Percentiles rank a stretch among this genome's conserved stretches.
Evolutionary conservation across 2,113 vertebrate species (phyloP).

Genomic region (Melospiza georgiana): DNA sequence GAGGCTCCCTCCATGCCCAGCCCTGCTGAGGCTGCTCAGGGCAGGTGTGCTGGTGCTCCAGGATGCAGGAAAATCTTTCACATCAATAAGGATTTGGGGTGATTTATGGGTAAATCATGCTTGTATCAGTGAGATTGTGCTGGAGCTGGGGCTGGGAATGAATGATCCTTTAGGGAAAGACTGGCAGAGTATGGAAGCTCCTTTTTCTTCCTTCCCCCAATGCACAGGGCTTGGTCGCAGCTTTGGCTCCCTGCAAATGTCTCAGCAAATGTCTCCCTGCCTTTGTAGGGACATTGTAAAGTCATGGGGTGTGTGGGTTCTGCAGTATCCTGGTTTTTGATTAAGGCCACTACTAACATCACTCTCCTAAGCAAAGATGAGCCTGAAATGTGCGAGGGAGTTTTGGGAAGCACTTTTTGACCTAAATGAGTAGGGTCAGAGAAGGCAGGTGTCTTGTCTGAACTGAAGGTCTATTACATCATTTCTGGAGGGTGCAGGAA

Average conservation of each 20-base stretch:
- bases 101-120: neutral
- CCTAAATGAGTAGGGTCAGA: no score
- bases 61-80: neutral
- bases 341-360: neutral
- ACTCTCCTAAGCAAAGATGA: neutral
- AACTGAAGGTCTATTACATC: neutral
- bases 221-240: neutral
- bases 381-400: neutral
- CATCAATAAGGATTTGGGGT: neutral
- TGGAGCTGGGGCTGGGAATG: neutral
- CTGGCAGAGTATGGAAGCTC: neutral
- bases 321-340: neutral
- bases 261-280: neutral
- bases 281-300: neutral
- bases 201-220: neutral
- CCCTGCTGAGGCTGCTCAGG: rapidly evolving
- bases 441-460: neutral
- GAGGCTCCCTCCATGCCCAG: neutral
- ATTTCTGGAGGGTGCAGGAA: neutral
- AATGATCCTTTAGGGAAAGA: neutral
- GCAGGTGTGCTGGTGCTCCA: rapidly evolving
- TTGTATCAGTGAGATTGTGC: rapidly evolving
- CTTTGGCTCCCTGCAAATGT: neutral
- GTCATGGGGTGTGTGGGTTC: neutral
- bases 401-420: neutral